phyloP scores from a whole-genome alignment of 2,113 vertebrate genomes.

The Mustela nigripes region DNA sequence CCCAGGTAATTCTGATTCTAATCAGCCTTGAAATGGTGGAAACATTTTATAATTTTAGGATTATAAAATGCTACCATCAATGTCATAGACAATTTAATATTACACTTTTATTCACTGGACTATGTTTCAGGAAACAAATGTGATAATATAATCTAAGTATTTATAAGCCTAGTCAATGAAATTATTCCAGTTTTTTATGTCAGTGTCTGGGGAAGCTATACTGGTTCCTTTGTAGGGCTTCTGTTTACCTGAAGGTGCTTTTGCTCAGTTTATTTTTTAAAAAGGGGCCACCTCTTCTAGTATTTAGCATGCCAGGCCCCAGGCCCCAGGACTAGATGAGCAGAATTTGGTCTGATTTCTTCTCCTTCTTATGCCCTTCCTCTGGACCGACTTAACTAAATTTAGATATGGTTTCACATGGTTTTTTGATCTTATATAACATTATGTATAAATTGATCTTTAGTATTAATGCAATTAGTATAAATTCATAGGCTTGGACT shows the following conservation, averaged over 20 bases:
- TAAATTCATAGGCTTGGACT: neutral
- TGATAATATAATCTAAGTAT: slow-evolving; percentile 22
- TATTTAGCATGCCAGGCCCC: neutral
- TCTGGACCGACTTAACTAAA: neutral
- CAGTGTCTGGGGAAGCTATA: neutral
- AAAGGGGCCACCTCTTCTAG: neutral
- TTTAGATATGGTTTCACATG: neutral
- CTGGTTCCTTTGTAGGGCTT: neutral
- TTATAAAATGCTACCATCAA: neutral
- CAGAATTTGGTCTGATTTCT: neutral
- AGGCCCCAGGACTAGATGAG: neutral
- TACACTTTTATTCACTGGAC: neutral
- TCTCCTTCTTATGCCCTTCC: neutral
- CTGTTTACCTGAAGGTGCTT: neutral
- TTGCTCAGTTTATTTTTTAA: neutral
- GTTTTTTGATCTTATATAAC: slow-evolving; percentile 29
- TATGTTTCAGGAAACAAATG: slow-evolving; percentile 23
- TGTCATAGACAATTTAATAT: neutral
- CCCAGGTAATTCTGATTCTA: slow-evolving; percentile 24
- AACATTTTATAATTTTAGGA: slow-evolving; percentile 28
- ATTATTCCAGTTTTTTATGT: neutral
- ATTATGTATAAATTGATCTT: neutral
- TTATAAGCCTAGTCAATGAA: neutral
- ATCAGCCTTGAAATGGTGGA: slow-evolving; percentile 27
- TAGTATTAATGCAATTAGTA: slow-evolving; percentile 14